A percentile compares a stretch with the other conserved stretches of the same genome.
These are phyloP conservation scores for Eulemur rubriventer DNA, from an alignment of 2,797 vertebrate species.

Conservation along the genomic window DNA sequence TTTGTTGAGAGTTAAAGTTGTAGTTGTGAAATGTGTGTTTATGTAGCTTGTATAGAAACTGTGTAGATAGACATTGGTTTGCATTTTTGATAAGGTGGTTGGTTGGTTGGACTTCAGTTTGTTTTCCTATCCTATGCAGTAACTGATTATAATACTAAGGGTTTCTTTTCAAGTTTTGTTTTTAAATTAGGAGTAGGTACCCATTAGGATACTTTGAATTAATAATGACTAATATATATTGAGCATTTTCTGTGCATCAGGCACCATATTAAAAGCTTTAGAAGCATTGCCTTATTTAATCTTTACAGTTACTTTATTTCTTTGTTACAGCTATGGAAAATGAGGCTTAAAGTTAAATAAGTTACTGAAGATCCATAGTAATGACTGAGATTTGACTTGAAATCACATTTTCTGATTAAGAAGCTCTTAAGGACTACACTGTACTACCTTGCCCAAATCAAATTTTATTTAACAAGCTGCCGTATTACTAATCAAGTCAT, in stretches of 20 bases:
- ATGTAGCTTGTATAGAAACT: neutral
- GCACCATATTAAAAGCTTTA: neutral
- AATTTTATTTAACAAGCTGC: neutral
- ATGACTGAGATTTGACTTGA: conserved; percentile 16
- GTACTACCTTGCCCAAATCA: neutral
- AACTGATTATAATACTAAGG: neutral
- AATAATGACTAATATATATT: neutral
- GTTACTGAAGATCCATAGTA: neutral
- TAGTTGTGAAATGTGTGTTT: conserved; percentile 34
- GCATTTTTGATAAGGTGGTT: neutral
- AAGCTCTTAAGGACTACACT: neutral
- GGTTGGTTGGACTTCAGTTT: neutral
- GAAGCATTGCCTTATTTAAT: neutral
- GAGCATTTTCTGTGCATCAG: neutral
- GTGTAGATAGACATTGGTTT: neutral
- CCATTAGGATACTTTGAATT: neutral
- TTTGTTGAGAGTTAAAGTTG: conserved; percentile 49
- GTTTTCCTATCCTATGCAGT: neutral
- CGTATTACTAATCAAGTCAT: neutral
- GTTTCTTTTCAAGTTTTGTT: neutral
- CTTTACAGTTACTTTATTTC: neutral
- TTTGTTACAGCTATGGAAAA: neutral
- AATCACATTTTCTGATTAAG: neutral
- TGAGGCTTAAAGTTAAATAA: neutral
- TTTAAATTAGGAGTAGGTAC: neutral